Base-by-base conservation (phyloP, 2,888 invertebrate species). In the Agonopterix subpropinquella region DNA sequence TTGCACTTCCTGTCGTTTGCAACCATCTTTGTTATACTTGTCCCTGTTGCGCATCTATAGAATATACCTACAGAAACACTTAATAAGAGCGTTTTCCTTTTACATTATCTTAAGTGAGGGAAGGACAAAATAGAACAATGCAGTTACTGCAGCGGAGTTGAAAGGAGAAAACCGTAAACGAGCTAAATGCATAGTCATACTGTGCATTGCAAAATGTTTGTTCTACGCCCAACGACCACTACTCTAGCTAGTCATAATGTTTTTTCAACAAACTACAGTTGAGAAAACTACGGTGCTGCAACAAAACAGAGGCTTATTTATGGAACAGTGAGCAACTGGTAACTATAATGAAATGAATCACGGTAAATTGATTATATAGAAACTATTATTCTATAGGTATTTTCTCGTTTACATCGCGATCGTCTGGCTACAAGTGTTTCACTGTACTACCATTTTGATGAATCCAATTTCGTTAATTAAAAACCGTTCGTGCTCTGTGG, bases 381-480 rank as follows among this genome's bases (percentile, higher is more conserved):
- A 28, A 28, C 28, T 28, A 28, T 28, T 28, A 28, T 28, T 28
- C 44, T 42, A 44, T 41, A 28, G 15, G 8, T 44, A 18, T 18
- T 9, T 36, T 47, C n/a, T 47, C 45, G 44, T 50, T 49, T 48
- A 45, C 45, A 46, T 50, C 47, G 46, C 41, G 51, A 46, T 46
- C 44, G 44, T 50, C 47, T 41, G 43, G n/a, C 11, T n/a, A 3
- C 41, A 41, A 41, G 28, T 28, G 28, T 28, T 28, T 28, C 28
- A 39, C 39, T 39, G 39, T 39, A 39, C 39, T n/a, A 9, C 54
- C 48, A 58, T 62, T 64, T 62, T 56, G 58, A 56, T 42, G 61
- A 65, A 68, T 65, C 58, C 70, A 70, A 73, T 73, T 71, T 64
- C 50, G 57, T 66, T 75, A 69, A 76, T 73, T 73, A 70, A 70